Base-by-base conservation (phyloP, 2,113 vertebrate species). In the human (Homo sapiens) region DNA sequence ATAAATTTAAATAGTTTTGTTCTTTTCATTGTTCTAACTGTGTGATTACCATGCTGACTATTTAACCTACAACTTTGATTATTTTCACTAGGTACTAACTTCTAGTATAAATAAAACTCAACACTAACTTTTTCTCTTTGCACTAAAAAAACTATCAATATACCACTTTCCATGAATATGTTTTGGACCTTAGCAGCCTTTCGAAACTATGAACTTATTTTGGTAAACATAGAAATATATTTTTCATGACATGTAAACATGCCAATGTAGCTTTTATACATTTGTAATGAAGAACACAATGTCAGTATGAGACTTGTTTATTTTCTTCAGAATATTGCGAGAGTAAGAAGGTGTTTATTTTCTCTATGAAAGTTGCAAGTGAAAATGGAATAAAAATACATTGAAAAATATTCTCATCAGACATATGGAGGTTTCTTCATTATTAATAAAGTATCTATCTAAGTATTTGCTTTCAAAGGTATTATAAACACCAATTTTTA, bases 261-360 rank as follows among this genome's bases (percentile, higher is more conserved):
- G 27, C 52, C 64, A 93, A 96, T 85, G 82, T 96, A 94, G 35
- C 20, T 92, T 85, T 94, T 80, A 57, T 91, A 66, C 10, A 48
- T 80, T 94, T 92, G 61, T 72, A 92, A 87, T 86, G 68, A 91
- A 93, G 38, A 96, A 75, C 55, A 76, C 25, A 95, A 96, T 43
- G 70, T 96, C 55, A 52, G 20, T 7, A 10, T 83, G 75, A 96
- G 59, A 83, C 45, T 70, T 92, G 20, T n/a, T 97, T 90, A 72
- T 96, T 94, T 97, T 95, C 81, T 78, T 97, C 68, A 82, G 45
- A 17, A 87, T 93, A 93, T 80, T 87, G 5, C 93, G 22, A 70
- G 11, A 89, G 50, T 72, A 25, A 68, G 78, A 94, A 45, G 13
- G 25, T 92, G 5, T 92, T 97, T 73, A 8, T 91, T 96, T 97